Evolutionary conservation across 92 coral and sea anemone genomes (phyloP).

Genomic region (Epizoanthus stellaris): DNA sequence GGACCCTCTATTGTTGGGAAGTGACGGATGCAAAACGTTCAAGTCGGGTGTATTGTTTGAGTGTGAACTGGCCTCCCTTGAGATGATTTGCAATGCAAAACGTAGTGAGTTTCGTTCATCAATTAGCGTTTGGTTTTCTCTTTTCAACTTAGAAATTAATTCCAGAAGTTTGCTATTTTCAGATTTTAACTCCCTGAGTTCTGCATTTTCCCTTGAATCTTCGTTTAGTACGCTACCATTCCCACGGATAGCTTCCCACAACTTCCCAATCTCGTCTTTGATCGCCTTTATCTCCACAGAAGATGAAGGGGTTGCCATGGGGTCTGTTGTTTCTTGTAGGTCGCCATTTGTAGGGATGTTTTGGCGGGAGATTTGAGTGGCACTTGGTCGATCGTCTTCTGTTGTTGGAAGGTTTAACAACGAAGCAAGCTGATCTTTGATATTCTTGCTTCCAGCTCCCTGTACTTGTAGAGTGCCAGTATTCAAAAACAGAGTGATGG

Average conservation of each 20-base stretch:
- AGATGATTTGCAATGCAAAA: background rate
- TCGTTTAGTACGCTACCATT: background rate
- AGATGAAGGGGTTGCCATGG: background rate
- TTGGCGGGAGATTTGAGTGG: background rate
- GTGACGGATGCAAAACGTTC: background rate
- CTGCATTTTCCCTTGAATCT: background rate
- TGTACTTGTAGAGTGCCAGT: background rate
- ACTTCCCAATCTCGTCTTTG: background rate
- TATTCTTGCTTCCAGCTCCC: background rate
- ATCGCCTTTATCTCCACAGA: background rate
- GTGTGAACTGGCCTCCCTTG: background rate
- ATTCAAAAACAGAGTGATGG: background rate
- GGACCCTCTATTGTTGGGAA: too few species aligned
- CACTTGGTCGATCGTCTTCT: background rate
- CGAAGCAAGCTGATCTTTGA: background rate
- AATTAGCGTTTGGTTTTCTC: background rate
- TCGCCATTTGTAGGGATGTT: background rate
- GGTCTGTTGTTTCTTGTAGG: slow-evolving; percentile 1
- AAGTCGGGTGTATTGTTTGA: background rate
- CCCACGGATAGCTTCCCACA: background rate
- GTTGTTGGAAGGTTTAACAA: background rate
- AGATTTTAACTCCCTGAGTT: background rate
- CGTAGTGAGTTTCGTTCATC: background rate
- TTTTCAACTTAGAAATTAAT: background rate
- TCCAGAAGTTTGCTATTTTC: background rate